Percentiles rank a stretch among this genome's conserved stretches.
phyloP scores from a whole-genome alignment of 2,888 invertebrate species.

The Epiperipatus broadwayi region DNA sequence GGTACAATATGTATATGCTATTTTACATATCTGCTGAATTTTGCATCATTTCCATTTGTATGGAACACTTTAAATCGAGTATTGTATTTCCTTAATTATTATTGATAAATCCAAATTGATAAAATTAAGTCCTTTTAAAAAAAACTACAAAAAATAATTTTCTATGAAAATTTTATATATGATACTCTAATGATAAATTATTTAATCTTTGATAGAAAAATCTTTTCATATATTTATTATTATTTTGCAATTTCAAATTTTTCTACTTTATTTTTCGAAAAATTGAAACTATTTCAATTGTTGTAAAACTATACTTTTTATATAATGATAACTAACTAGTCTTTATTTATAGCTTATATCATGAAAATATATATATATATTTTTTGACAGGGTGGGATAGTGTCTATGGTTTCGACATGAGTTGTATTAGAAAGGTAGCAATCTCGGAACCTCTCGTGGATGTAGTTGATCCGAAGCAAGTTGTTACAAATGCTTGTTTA shows the following conservation, averaged over 20 bases:
- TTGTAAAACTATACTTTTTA: neutral
- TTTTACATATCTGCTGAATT: no score
- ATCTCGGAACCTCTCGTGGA: constrained; percentile 96
- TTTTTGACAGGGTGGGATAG: constrained; percentile 65
- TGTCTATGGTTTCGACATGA: constrained; percentile 99
- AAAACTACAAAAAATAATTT: no score
- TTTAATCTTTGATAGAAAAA: no score
- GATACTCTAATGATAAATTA: no score
- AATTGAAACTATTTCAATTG: constrained; percentile 8
- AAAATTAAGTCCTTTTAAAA: no score
- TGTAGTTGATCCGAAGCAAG: constrained; percentile 94
- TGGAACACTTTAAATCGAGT: no score
- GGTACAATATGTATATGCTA: no score
- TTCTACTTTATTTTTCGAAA: constrained; percentile 13
- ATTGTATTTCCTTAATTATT: no score
- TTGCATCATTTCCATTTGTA: no score
- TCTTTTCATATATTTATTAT: neutral
- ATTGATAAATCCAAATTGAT: no score
- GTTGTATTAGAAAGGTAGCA: constrained; percentile 88
- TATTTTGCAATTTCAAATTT: neutral
- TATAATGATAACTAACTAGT: neutral
- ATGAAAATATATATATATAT: constrained; percentile 1
- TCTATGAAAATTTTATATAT: no score
- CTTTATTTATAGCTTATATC: neutral
- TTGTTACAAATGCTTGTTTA: constrained; percentile 82